phyloP scores from a whole-genome alignment of 1,140 invertebrate species.

The Orius laevigatus region DNA sequence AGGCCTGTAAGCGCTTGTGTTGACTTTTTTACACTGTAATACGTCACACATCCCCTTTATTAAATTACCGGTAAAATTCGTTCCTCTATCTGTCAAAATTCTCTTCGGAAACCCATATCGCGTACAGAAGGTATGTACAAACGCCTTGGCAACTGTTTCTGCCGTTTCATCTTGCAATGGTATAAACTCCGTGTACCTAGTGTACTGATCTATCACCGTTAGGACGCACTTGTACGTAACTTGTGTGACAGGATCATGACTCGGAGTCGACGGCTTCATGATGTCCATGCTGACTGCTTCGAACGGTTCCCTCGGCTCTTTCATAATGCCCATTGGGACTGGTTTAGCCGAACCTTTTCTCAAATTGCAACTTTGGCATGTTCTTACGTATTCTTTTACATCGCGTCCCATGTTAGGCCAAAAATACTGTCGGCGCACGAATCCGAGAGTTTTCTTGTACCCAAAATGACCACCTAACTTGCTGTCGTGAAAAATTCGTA shows the following conservation, averaged over 20 bases:
- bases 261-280: slow-evolving; percentile 19
- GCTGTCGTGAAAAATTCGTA: not conserved
- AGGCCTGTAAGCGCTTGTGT: slow-evolving; percentile 2
- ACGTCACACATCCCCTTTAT: slow-evolving; percentile 8
- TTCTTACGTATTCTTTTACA: not conserved
- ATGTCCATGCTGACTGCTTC: slow-evolving; percentile 3
- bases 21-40: slow-evolving; percentile 9
- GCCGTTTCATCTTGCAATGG: slow-evolving; percentile 21
- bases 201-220: slow-evolving; percentile 22
- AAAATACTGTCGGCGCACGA: not conserved
- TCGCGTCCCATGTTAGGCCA: not conserved
- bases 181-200: slow-evolving; percentile 21
- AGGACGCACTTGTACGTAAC: slow-evolving; percentile 18
- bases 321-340: not conserved
- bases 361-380: not conserved
- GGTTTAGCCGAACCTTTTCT: not conserved
- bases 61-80: slow-evolving; percentile 16
- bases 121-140: slow-evolving; percentile 20
- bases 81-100: slow-evolving; percentile 20
- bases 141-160: slow-evolving; percentile 16
- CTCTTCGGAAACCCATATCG: slow-evolving; percentile 18
- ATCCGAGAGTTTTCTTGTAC: not conserved
- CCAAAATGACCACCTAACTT: not conserved
- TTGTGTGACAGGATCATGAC: slow-evolving; percentile 16
- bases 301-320: not conserved